These are phyloP conservation scores for Aspidiotus rigidus DNA, from an alignment of 2,888 invertebrate species.

Conservation along the genomic window DNA sequence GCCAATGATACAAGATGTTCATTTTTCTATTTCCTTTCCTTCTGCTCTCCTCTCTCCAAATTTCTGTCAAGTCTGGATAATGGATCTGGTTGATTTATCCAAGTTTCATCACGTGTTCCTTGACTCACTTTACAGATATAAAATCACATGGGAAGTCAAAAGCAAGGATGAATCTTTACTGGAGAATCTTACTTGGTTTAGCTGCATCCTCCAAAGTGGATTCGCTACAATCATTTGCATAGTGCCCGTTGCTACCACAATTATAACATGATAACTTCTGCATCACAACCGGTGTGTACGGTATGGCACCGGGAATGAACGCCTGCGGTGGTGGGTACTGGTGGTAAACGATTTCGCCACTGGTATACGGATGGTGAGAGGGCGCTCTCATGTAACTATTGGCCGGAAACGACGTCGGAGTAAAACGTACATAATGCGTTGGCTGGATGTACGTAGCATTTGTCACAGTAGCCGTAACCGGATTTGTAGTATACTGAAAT, in stretches of 20 bases:
- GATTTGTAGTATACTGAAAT: slow-evolving; percentile 9
- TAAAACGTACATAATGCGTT: background rate
- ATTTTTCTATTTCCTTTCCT: too few relatives aligned
- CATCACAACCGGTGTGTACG: slow-evolving; percentile 40
- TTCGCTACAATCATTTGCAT: slow-evolving; percentile 78
- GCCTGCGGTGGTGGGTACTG: slow-evolving; percentile 36
- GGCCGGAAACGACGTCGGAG: slow-evolving; percentile 9
- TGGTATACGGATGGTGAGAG: slow-evolving; percentile 19
- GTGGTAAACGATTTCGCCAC: slow-evolving; percentile 38
- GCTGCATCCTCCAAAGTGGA: slow-evolving; percentile 89
- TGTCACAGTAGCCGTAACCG: slow-evolving; percentile 16
- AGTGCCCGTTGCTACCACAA: slow-evolving; percentile 77
- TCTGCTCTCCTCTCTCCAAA: too few relatives aligned
- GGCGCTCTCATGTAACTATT: slow-evolving; percentile 19
- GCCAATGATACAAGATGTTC: too few relatives aligned
- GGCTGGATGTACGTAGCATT: slow-evolving; percentile 19
- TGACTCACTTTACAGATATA: too few relatives aligned
- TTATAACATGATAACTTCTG: slow-evolving; percentile 77
- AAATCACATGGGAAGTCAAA: too few relatives aligned
- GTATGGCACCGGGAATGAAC: slow-evolving; percentile 34
- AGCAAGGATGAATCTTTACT: too few relatives aligned
- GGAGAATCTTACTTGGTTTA: slow-evolving; percentile 41
- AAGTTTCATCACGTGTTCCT: too few relatives aligned
- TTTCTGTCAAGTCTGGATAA: too few relatives aligned
- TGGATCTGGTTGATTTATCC: too few relatives aligned